A percentile compares a stretch with the other conserved stretches of the same genome.
Evolutionary conservation across 1,140 invertebrate species (phyloP).

Genomic region (Nixonia krombeini): DNA sequence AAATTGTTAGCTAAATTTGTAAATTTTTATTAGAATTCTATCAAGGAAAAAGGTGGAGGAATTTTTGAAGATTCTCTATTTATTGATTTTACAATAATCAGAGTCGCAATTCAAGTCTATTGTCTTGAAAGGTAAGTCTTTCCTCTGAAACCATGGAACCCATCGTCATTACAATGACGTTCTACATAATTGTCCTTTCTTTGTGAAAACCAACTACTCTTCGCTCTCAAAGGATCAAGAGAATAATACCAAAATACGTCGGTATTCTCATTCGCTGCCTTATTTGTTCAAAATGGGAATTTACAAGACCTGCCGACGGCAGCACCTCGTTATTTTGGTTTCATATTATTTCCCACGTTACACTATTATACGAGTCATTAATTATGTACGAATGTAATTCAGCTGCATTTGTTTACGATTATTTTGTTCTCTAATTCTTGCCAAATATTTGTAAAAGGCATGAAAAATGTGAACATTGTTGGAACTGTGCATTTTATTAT

Average conservation of each 20-base stretch:
- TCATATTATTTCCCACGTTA: slow-evolving; percentile 21
- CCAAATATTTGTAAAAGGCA: too few species aligned
- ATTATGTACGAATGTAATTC: slow-evolving; percentile 4
- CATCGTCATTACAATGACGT: slow-evolving; percentile 7
- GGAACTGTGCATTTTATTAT: too few species aligned
- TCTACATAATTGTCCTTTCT: slow-evolving; percentile 26
- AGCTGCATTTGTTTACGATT: too few species aligned
- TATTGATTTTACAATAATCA: too few species aligned
- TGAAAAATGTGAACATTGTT: too few species aligned
- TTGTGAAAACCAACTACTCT: slow-evolving; percentile 27
- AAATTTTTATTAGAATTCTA: too few species aligned
- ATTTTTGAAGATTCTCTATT: too few species aligned
- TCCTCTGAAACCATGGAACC: slow-evolving; percentile 1
- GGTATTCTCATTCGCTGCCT: not conserved
- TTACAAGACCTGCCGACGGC: slow-evolving; percentile 27
- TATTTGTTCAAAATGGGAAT: slow-evolving; percentile 35
- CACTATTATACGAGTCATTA: slow-evolving; percentile 16
- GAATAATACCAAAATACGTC: slow-evolving; percentile 7
- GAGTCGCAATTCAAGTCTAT: not conserved
- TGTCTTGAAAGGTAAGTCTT: slow-evolving; percentile 29
- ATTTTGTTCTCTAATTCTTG: too few species aligned
- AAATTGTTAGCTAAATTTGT: too few species aligned
- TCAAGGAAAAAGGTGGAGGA: too few species aligned
- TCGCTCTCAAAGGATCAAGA: slow-evolving; percentile 14
- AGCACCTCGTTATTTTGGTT: slow-evolving; percentile 28